phyloP scores from a whole-genome alignment of 2,113 vertebrate species.

The Catharus bicknelli region DNA sequence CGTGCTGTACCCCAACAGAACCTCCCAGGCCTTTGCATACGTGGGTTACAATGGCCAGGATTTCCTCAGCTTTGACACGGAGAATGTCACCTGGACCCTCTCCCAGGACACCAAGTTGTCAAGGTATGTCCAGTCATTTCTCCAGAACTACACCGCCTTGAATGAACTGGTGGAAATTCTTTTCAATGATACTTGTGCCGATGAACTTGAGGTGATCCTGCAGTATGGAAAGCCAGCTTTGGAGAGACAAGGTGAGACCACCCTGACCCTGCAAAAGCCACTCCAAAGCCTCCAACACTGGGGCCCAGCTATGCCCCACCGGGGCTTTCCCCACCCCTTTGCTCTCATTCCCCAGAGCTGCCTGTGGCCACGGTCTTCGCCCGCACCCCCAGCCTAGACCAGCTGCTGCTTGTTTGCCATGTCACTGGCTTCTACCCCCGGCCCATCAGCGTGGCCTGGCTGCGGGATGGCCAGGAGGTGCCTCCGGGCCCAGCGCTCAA shows the following conservation, averaged over 20 bases:
- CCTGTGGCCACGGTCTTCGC: background rate
- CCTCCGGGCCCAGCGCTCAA: fast-evolving
- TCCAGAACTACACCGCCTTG: background rate
- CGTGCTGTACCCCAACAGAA: background rate
- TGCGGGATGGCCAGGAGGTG: slow-evolving; percentile 11
- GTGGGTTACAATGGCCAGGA: slow-evolving; percentile 31
- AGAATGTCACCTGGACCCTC: background rate
- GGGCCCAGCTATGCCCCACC: fast-evolving
- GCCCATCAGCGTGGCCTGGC: slow-evolving; percentile 2
- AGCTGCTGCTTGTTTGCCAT: background rate
- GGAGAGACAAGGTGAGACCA: slow-evolving; percentile 27
- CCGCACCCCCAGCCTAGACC: background rate
- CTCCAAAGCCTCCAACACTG: background rate
- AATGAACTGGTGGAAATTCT: background rate
- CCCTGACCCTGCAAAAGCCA: background rate
- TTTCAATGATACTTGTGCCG: background rate
- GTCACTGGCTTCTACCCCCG: slow-evolving; percentile 6
- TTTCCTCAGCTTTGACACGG: background rate
- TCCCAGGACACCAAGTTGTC: background rate
- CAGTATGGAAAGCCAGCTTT: background rate
- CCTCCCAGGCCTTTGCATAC: background rate
- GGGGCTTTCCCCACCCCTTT: fast-evolving
- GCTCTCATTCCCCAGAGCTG: background rate
- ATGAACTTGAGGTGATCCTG: background rate
- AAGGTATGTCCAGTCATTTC: background rate